phyloP scores from a whole-genome alignment of 2,888 invertebrate species.

The Aspidiotus rigidus region DNA sequence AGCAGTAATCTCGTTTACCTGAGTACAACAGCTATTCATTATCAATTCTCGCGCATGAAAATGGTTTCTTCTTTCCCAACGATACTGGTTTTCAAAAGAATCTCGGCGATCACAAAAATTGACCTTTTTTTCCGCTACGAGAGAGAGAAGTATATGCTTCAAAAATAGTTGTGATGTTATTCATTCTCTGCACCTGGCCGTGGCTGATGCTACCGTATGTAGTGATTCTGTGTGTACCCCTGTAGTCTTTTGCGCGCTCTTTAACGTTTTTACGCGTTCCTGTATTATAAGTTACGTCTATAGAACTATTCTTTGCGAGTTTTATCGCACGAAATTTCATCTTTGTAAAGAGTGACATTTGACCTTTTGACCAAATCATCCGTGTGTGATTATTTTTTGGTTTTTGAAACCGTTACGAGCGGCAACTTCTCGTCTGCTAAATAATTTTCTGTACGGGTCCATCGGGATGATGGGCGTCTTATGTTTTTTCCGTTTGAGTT shows the following conservation, averaged over 20 bases:
- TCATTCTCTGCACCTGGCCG: conserved; percentile 28
- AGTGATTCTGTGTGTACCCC: conserved; percentile 26
- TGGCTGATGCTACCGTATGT: conserved; percentile 25
- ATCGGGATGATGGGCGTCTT: too few species aligned
- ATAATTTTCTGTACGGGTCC: too few species aligned
- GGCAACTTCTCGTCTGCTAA: too few species aligned
- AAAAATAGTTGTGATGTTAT: conserved; percentile 13
- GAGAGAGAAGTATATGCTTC: conserved; percentile 5
- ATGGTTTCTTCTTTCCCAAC: conserved; percentile 31
- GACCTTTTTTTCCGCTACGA: conserved; percentile 24
- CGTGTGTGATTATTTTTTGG: background rate
- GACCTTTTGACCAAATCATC: conserved; percentile 30
- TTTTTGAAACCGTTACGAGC: conserved; percentile 20
- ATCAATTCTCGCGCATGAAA: conserved; percentile 10
- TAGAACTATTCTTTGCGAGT: conserved; percentile 1
- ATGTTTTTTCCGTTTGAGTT: too few species aligned
- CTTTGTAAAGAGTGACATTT: conserved; percentile 27
- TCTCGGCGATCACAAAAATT: conserved; percentile 29
- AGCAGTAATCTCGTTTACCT: conserved; percentile 14
- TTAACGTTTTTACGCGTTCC: conserved; percentile 20
- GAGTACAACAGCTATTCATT: conserved; percentile 18
- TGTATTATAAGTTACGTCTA: too few species aligned
- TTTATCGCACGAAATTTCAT: conserved; percentile 25
- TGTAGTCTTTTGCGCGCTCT: background rate
- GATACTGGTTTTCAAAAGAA: conserved; percentile 31